These are phyloP conservation scores for Mixornis gularis DNA, from an alignment of 2,113 vertebrate species.

Conservation along the genomic window DNA sequence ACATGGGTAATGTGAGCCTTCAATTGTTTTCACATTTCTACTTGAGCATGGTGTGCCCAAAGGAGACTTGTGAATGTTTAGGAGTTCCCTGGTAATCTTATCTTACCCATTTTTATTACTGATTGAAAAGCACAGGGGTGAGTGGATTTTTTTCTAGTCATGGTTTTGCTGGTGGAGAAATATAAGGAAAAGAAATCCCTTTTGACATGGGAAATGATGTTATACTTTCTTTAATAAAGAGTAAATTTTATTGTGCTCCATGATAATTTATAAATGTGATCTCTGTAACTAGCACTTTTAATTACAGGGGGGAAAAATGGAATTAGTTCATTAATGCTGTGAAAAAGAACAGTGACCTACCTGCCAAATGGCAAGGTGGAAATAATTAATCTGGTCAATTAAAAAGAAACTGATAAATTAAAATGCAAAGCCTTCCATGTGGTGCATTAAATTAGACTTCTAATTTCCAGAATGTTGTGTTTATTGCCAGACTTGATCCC, in stretches of 20 bases:
- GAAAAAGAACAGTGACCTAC: conserved; percentile 73
- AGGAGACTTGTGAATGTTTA: not conserved
- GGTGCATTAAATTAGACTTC: conserved; percentile 33
- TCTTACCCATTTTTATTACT: not conserved
- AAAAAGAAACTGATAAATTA: conserved; percentile 74
- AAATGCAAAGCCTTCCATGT: conserved; percentile 58
- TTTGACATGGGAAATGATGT: conserved; percentile 41
- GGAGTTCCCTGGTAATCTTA: not conserved
- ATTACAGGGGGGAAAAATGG: conserved; percentile 58
- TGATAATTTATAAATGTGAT: conserved; percentile 57
- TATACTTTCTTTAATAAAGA: conserved; percentile 64
- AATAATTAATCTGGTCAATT: conserved; percentile 80
- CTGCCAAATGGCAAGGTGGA: conserved; percentile 76
- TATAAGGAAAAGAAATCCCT: conserved; percentile 19
- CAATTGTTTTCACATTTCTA: not conserved
- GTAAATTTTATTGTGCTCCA: conserved; percentile 40
- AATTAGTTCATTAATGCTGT: conserved; percentile 72
- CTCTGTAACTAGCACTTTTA: conserved; percentile 63
- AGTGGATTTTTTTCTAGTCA: not conserved
- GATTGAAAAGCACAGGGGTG: not conserved
- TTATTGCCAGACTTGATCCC: conserved; percentile 17
- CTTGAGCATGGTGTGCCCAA: not conserved
- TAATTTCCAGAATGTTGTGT: not conserved
- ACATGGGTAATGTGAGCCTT: not conserved
- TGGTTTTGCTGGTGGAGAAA: conserved; percentile 13